Evolutionary conservation across 2,888 invertebrate genomes (phyloP).

Genomic region (Cosmia pyralina): DNA sequence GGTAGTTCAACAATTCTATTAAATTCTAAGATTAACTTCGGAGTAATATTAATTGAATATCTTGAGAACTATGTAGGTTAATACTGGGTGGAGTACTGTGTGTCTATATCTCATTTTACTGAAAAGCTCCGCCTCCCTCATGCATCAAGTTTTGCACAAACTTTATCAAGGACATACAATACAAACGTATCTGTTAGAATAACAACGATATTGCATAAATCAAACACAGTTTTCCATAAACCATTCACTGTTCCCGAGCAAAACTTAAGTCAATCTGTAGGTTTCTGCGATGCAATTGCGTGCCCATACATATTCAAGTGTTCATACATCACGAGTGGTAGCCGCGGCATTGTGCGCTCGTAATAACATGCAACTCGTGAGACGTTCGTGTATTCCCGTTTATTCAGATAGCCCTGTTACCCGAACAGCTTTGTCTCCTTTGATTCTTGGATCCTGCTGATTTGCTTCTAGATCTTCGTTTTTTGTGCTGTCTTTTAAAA

Average conservation of each 20-base stretch:
- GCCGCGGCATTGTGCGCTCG: conserved; percentile 67
- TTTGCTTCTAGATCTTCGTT: conserved; percentile 24
- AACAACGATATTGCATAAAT: conserved; percentile 62
- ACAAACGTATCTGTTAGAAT: conserved; percentile 53
- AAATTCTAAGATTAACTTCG: conserved; percentile 3
- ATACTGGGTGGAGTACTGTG: too few relatives aligned
- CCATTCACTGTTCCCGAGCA: conserved; percentile 53
- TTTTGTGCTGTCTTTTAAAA: conserved; percentile 14
- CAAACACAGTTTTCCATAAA: conserved; percentile 63
- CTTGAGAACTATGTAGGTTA: background rate
- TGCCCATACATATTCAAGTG: conserved; percentile 76
- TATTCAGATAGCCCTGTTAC: conserved; percentile 66
- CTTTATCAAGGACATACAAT: conserved; percentile 21
- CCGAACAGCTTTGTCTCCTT: conserved; percentile 61
- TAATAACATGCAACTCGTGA: conserved; percentile 71
- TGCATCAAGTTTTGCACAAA: conserved; percentile 6
- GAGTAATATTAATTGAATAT: background rate
- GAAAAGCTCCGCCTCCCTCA: conserved; percentile 10
- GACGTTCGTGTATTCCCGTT: conserved; percentile 61
- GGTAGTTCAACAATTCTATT: conserved; percentile 3
- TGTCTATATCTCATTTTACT: background rate
- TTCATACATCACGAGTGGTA: conserved; percentile 69
- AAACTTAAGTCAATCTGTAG: conserved; percentile 65
- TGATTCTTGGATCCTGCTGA: conserved; percentile 41
- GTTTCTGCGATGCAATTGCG: conserved; percentile 65